phyloP scores from a whole-genome alignment of 1,140 invertebrate species.

The Brachionus angularis region DNA sequence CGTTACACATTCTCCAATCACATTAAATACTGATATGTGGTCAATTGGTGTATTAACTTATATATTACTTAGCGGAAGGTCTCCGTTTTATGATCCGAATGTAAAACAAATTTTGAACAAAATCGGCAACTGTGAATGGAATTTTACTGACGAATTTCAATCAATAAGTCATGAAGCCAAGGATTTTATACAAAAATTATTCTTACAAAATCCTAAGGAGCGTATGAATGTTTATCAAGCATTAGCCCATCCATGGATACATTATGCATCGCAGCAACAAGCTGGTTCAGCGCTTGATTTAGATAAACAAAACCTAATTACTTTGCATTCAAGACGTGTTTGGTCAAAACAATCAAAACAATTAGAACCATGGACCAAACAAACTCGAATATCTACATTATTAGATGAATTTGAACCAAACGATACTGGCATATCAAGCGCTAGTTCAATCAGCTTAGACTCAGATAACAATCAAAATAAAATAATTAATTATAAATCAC shows the following conservation, averaged over 20 bases:
- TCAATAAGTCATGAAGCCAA: slow-evolving; percentile 72
- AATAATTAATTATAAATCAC: background rate
- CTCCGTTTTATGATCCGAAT: slow-evolving; percentile 62
- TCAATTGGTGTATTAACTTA: slow-evolving; percentile 42
- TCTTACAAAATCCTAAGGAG: slow-evolving; percentile 66
- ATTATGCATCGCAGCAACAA: slow-evolving; percentile 46
- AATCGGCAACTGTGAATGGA: slow-evolving; percentile 63
- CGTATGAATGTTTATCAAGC: slow-evolving; percentile 74
- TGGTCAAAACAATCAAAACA: slow-evolving; percentile 18
- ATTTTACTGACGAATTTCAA: slow-evolving; percentile 56
- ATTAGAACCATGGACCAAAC: slow-evolving; percentile 9
- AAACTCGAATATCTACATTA: background rate
- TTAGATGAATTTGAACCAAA: background rate
- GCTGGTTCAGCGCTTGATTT: background rate
- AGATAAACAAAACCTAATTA: background rate
- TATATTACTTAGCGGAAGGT: slow-evolving; percentile 55
- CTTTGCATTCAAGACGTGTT: background rate
- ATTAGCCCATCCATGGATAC: slow-evolving; percentile 81
- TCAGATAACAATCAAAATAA: too few relatives aligned
- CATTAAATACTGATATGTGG: slow-evolving; percentile 43
- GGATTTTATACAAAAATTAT: slow-evolving; percentile 78
- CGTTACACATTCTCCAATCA: background rate
- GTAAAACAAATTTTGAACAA: slow-evolving; percentile 73
- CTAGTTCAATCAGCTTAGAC: background rate
- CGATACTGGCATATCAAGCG: background rate